These are phyloP conservation scores for Acrossocheilus fasciatus DNA, from an alignment of 2,797 vertebrate species.

Conservation along the genomic window DNA sequence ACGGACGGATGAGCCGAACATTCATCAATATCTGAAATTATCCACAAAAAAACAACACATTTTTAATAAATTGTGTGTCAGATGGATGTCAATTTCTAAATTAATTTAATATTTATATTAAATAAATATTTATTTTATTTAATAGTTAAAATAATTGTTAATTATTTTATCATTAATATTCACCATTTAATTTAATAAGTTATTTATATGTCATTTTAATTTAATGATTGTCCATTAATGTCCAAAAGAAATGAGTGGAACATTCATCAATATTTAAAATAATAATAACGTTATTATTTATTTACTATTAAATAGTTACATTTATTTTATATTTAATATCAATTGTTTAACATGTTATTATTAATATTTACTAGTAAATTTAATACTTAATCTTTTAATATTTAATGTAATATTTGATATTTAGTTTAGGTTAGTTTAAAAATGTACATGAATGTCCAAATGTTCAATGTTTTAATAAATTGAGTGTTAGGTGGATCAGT, in stretches of 20 bases:
- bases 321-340: not conserved
- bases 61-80: not conserved
- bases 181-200: not conserved
- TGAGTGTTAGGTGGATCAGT: not conserved
- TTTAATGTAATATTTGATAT: not conserved
- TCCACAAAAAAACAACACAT: not conserved
- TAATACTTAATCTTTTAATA: not conserved
- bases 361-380: not conserved
- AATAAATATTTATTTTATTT: not conserved
- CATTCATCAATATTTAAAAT: slow-evolving; percentile 79
- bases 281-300: not conserved
- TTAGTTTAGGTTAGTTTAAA: not conserved
- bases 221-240: not conserved
- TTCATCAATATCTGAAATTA: slow-evolving; percentile 77
- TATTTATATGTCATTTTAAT: not conserved
- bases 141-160: not conserved
- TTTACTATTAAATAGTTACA: not conserved
- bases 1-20: slow-evolving; percentile 69
- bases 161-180: not conserved
- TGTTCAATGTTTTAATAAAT: not conserved
- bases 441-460: not conserved
- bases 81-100: not conserved
- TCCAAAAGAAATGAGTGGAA: slow-evolving; percentile 54
- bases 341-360: no score
- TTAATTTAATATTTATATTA: not conserved